These are phyloP conservation scores for Dendrocincla tyrannina DNA, from an alignment of 2,797 vertebrate genomes.

Conservation along the genomic window DNA sequence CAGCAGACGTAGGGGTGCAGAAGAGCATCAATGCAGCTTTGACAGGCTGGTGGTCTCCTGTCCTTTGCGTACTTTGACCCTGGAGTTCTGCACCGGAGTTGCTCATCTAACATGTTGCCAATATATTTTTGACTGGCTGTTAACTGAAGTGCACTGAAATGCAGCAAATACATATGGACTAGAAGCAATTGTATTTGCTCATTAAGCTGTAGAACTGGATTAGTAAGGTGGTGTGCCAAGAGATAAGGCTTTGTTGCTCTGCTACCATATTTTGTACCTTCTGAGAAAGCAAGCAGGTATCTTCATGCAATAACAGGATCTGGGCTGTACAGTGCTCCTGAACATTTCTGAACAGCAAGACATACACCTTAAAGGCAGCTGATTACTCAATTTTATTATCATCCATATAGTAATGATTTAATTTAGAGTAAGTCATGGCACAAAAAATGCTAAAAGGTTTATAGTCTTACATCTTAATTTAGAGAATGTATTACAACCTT, in stretches of 20 bases:
- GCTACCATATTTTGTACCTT: neutral
- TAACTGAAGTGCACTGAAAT: neutral
- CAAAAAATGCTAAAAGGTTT: neutral
- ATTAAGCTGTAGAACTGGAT: neutral
- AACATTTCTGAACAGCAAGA: neutral
- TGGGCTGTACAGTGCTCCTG: neutral
- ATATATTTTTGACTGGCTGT: accelerated
- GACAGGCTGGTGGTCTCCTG: neutral
- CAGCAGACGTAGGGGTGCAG: accelerated
- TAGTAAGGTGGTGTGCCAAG: neutral
- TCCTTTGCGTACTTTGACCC: neutral
- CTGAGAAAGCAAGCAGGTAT: neutral
- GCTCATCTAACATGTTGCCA: accelerated
- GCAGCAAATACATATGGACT: accelerated
- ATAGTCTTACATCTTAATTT: neutral
- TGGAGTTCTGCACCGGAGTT: neutral
- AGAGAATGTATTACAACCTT: neutral
- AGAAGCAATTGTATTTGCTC: neutral
- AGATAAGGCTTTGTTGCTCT: neutral
- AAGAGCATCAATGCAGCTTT: accelerated
- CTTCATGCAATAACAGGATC: neutral
- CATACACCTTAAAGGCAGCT: neutral
- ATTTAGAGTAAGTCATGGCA: neutral
- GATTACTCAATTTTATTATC: neutral
- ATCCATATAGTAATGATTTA: neutral